phyloP scores from a whole-genome alignment of 2,888 invertebrate genomes.

The Drosophila algonquin region DNA sequence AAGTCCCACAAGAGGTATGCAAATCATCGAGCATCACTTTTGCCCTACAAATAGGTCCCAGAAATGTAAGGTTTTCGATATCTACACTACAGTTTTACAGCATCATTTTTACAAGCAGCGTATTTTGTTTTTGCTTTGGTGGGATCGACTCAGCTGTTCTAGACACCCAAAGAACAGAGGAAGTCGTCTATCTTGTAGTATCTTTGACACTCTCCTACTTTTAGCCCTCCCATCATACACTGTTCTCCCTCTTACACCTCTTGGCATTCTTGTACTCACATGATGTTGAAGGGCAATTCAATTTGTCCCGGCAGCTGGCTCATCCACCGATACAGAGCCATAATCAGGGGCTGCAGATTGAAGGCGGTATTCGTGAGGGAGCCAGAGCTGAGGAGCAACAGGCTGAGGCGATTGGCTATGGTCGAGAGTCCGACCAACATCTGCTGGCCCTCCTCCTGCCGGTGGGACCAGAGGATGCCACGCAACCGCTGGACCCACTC shows the following conservation, averaged over 20 bases:
- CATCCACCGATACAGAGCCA: constrained; percentile 58
- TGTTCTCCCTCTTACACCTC: neutral
- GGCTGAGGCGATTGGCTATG: constrained; percentile 57
- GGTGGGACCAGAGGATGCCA: constrained; percentile 55
- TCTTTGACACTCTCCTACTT: no score
- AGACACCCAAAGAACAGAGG: no score
- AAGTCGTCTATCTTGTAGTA: no score
- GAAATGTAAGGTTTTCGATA: no score
- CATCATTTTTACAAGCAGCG: no score
- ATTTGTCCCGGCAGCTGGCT: constrained; percentile 56
- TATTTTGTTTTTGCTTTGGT: no score
- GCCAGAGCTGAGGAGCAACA: constrained; percentile 70
- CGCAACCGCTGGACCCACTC: constrained; percentile 62
- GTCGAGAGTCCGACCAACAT: constrained; percentile 66
- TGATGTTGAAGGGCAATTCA: constrained; percentile 77
- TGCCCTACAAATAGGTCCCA: neutral
- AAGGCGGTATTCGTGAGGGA: constrained; percentile 72
- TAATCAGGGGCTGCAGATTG: constrained; percentile 70
- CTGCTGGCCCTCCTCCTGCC: constrained; percentile 45
- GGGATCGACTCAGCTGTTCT: no score
- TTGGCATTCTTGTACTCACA: constrained; percentile 64
- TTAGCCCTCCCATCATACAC: no score
- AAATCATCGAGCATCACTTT: neutral
- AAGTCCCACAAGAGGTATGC: neutral
- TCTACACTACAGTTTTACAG: neutral